A percentile compares a stretch with the other conserved stretches of the same genome.
phyloP scores from a whole-genome alignment of 1,140 invertebrate species.

The Brachionus rotundiformis region DNA sequence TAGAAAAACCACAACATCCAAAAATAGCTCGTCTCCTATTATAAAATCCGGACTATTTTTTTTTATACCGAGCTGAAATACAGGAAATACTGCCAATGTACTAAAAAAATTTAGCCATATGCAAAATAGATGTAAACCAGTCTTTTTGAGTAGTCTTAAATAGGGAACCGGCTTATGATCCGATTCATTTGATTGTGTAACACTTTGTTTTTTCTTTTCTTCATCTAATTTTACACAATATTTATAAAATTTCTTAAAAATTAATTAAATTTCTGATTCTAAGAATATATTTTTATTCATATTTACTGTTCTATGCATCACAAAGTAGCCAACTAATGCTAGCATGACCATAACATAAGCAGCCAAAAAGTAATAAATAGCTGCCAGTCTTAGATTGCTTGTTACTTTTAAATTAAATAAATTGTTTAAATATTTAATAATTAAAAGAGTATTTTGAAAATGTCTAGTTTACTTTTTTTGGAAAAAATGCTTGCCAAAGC shows the following conservation, averaged over 20 bases:
- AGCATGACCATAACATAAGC: constrained; percentile 22
- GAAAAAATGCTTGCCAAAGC: constrained; percentile 24
- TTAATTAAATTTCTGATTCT: not conserved
- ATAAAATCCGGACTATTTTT: constrained; percentile 39
- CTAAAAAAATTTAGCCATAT: constrained; percentile 51
- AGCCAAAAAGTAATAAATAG: constrained; percentile 35
- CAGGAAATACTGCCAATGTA: constrained; percentile 30
- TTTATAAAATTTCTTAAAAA: constrained; percentile 40
- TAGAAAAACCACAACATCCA: constrained; percentile 29
- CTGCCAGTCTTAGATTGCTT: constrained; percentile 6
- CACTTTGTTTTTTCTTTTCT: constrained; percentile 5
- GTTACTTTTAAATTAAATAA: not conserved
- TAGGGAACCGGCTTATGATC: constrained; percentile 15
- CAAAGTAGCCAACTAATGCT: constrained; percentile 10
- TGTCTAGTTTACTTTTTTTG: constrained; percentile 49
- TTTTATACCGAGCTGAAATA: constrained; percentile 26
- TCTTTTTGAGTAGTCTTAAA: constrained; percentile 12
- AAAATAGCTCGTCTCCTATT: not conserved
- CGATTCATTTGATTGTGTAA: not conserved
- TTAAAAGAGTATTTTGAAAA: no score
- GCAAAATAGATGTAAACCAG: constrained; percentile 29
- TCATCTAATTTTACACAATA: constrained; percentile 26
- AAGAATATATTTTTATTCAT: not conserved
- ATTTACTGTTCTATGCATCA: constrained; percentile 44
- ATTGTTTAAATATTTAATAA: no score